Base-by-base conservation (phyloP, 2,113 vertebrate genomes). In the Spea bombifrons region DNA sequence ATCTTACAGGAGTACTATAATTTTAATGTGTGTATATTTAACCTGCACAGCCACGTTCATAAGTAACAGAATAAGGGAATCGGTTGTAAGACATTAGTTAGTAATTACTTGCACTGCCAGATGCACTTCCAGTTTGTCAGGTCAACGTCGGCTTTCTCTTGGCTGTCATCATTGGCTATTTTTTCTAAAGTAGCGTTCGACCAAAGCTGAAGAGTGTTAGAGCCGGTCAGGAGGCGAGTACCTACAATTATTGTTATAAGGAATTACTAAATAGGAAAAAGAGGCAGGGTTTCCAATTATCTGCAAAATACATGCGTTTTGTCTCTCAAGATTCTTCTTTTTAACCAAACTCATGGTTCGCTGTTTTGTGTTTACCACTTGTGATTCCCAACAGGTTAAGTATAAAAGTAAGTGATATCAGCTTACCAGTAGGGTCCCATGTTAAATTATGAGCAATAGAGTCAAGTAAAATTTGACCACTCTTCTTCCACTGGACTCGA, bases 401-500 rank as follows among this genome's bases (percentile, higher is more conserved):
- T 61, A 3, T 61, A 5, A 64, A 64, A 13, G 9, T 64, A 17
- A 3, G 4, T 59, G 5, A 17, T 5, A 7, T 64, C 3, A 83
- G 82, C 64, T 78, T 92, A 98, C 97, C 97, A 94, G 93, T 88
- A 1, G 96, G 96, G 86, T 97, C 93, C 97, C 97, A 99, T 0
- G 94, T 94, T 84, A 99, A 86, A 88, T 96, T 98, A 81, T 93
- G 92, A 72, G 89, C 95, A 84, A 91, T 82, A 12, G 94, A 90
- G 78, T 95, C 90, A 82, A 99, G 84, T 81, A 90, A 87, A 88
- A 99, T 94, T 67, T 98, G 97, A 52, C 95, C 96, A 76, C 89
- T 95, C 85, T 96, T 97, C 86, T 99, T 95, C 97, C 97, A 99
- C n/a, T 99, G 97, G 85, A 87, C 94, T 82, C 88, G 92, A 66